Percentiles rank a stretch among this genome's conserved stretches.
Conservation (phyloP, 2,888 invertebrate genomes). For the Mactromeris polynyma region DNA sequence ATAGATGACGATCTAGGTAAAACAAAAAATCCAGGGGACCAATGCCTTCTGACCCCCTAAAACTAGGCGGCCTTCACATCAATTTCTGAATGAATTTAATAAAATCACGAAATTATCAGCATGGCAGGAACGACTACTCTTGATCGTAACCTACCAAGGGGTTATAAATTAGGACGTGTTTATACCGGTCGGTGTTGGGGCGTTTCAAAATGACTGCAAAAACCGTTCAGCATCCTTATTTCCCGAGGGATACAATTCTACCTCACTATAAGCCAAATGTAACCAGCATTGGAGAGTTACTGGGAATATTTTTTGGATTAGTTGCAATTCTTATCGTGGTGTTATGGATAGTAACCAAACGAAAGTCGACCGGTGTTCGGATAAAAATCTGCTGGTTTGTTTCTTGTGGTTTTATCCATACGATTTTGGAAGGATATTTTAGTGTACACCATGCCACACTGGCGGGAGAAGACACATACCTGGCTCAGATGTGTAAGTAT, state of each 20-base stretch:
- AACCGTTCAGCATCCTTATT: conserved; percentile 80
- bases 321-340: no score
- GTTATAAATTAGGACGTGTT: conserved; percentile 3
- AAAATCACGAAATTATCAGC: no score
- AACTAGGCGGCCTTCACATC: no score
- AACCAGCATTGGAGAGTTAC: conserved; percentile 70
- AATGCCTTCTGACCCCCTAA: no score
- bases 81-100: no score
- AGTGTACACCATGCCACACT: conserved; percentile 78
- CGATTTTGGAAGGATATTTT: conserved; percentile 86
- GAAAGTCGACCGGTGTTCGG: conserved; percentile 68
- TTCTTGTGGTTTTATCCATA: no score
- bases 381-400: no score
- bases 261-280: conserved; percentile 84
- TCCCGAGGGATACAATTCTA: conserved; percentile 78
- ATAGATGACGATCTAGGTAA: no score
- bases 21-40: no score
- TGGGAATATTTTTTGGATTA: conserved; percentile 82
- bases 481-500: conserved; percentile 86
- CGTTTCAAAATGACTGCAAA: conserved; percentile 17
- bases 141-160: no score
- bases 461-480: conserved; percentile 79
- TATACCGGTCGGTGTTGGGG: background rate
- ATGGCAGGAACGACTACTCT: no score
- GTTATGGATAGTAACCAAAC: conserved; percentile 74